Evolutionary conservation across 1,140 invertebrate species (phyloP), one percentile per base, ranked within the genome.

Genomic region (Drosophila insularis): DNA sequence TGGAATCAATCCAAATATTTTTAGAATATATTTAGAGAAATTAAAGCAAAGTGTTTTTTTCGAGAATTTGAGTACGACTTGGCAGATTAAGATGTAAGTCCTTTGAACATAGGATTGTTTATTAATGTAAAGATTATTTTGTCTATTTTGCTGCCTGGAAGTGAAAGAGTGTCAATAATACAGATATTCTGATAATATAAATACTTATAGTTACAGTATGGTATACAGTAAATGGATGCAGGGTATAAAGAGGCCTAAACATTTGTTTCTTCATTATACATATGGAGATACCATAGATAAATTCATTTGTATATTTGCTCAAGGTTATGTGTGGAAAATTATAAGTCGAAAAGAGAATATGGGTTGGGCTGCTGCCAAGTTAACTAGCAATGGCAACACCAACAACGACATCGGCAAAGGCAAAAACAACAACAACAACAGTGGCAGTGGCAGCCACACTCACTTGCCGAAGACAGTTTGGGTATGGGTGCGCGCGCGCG

Each of bases 261-360:
- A 73, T 21, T 50, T 19, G 43, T 10, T 50, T 50, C 43, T 72
- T 53, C 60, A 27, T 27, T 27, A 27, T 74, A 77, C 63, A 77
- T 55, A 65, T 77, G 63, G 35, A 76, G 68, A 69, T 75, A 65
- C 27, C 27, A 27, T 27, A 27, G 62, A 75, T 75, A 64, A 64
- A 61, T 72, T 70, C 65, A 72, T 78, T 78, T 77, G 77, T 72
- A 64, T 68, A 70, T 78, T 78, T 75, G 77, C 85, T 74, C 84
- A 89, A 89, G 84, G 84, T 89, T 89, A 84, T 65, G 63, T 73
- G 84, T 80, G 68, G 70, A 80, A 89, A 81, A 87, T 69, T 74
- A 86, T 78, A 86, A 72, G 69, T 68, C 82, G 11, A 60, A 61
- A 27, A 64, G 66, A 82, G 80, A 81, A 82, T 79, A 80, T 85